Base-by-base conservation (phyloP, 2,113 vertebrate genomes). In the Dromaius novaehollandiae region DNA sequence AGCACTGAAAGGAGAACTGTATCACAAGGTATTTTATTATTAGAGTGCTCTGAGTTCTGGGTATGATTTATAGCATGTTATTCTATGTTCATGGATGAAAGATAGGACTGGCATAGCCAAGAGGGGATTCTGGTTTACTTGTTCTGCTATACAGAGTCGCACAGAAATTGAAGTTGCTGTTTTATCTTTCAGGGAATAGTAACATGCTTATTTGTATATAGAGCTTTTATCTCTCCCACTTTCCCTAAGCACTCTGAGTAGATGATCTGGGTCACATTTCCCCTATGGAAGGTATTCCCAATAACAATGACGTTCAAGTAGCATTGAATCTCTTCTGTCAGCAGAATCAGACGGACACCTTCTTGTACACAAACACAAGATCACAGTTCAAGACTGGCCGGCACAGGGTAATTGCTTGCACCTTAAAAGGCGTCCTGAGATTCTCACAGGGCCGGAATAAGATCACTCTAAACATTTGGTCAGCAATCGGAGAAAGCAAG, bases 21-120 rank as follows among this genome's bases (percentile, higher is more conserved):
- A 66, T 30, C 50, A 30, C 0, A 34, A 89, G 36, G 66, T 68
- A 36, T 42, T 96, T 96, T 97, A 96, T 96, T 96, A 46, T 86
- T 30, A 6, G 82, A 88, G 71, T 0, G 0, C 60, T 90, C 71
- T 1, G 17, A 83, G 19, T 83, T 88, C 53, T 68, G 51, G 51
- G 24, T 36, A 66, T 4, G 40, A 60, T 79, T 81, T 84, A 4
- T 78, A 83, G 86, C 17, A 10, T 0, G 20, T 58, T 26, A 14
- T 22, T 86, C 34, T 58, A 11, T 4, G 64, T 38, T 36, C 55
- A 4, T 0, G 22, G 76, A 44, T 60, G 40, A 66, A 69, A 90
- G 66, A 34, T 8, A 20, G 44, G 34, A 68, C 3, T 42, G 81
- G 56, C 75, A 25, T 55, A 89, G 61, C 21, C 48, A 64, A 65